A percentile compares a stretch with the other conserved stretches of the same genome.
Conservation (phyloP, 2,888 invertebrate genomes). For the Anoplius nigerrimus region DNA sequence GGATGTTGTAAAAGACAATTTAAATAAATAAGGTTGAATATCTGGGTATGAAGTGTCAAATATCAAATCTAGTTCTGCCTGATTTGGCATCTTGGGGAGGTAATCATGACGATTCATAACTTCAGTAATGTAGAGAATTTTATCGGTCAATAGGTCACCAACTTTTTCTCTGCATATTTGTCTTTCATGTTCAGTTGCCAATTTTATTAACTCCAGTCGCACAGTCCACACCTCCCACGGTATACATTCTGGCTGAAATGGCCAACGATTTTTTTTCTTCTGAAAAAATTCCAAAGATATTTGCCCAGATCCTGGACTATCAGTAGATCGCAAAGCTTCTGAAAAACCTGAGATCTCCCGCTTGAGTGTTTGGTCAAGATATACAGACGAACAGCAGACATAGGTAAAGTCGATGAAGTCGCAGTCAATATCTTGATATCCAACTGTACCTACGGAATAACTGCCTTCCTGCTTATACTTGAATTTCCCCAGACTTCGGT, state of each 20-base stretch:
- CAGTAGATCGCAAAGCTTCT: conserved; percentile 84
- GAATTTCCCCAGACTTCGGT: conserved; percentile 94
- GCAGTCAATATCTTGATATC: conserved; percentile 97
- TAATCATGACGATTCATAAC: conserved; percentile 97
- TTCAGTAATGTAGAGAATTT: conserved; percentile 95
- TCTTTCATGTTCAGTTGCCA: conserved; percentile 91
- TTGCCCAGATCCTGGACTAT: conserved; percentile 83
- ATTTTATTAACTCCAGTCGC: conserved; percentile 89
- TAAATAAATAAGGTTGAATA: conserved; percentile 97
- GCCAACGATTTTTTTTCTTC: conserved; percentile 91
- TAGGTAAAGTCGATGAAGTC: conserved; percentile 99
- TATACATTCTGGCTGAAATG: conserved; percentile 91
- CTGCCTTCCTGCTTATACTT: conserved; percentile 94
- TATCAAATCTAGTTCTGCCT: conserved; percentile 92
- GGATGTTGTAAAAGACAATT: conserved; percentile 89
- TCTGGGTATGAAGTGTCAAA: conserved; percentile 96
- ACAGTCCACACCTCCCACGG: conserved; percentile 99
- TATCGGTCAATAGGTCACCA: conserved; percentile 92
- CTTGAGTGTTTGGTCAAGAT: conserved; percentile 83
- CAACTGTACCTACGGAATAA: conserved; percentile 96
- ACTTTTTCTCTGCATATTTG: conserved; percentile 92
- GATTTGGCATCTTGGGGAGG: conserved; percentile 95
- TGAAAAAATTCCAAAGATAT: conserved; percentile 97
- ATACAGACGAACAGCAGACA: conserved; percentile 93
- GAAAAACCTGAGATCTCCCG: conserved; percentile 87